phyloP scores from a whole-genome alignment of 37 sponge, comb jelly and placozoan genomes.

The Beroe forskalii region DNA sequence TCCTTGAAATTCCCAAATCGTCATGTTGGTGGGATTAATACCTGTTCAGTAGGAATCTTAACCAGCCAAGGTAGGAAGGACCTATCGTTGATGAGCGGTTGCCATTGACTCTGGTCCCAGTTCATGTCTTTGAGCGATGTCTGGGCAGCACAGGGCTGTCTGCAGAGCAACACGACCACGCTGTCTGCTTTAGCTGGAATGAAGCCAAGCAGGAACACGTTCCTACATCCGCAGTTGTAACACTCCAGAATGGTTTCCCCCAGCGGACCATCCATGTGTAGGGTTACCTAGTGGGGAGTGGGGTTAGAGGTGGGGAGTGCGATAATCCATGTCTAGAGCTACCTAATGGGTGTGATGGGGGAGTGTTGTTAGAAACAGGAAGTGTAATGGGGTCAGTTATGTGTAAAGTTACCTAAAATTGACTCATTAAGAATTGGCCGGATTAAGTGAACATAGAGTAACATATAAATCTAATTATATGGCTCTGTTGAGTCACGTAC shows the following conservation, averaged over 20 bases:
- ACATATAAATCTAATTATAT: too few species aligned
- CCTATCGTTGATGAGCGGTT: slow-evolving; percentile 86
- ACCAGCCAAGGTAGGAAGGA: slow-evolving; percentile 86
- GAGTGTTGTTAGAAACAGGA: neutral
- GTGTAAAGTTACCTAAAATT: too few species aligned
- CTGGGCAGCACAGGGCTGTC: slow-evolving; percentile 91
- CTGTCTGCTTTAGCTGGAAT: slow-evolving; percentile 97
- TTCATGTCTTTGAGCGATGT: slow-evolving; percentile 90
- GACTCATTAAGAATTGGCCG: too few species aligned
- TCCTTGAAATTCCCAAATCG: too few species aligned
- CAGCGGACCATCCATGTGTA: slow-evolving; percentile 93
- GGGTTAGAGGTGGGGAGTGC: neutral
- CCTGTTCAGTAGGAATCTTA: slow-evolving; percentile 87
- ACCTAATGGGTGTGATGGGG: neutral
- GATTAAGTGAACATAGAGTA: too few species aligned
- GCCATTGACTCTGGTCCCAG: slow-evolving; percentile 92
- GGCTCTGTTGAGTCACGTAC: too few species aligned
- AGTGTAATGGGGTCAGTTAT: too few species aligned
- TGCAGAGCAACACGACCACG: slow-evolving; percentile 93
- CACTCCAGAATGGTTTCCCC: slow-evolving; percentile 96
- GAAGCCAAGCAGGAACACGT: slow-evolving; percentile 94
- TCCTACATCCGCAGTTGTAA: slow-evolving; percentile 94
- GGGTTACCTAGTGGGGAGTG: slow-evolving; percentile 77
- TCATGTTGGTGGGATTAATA: too few species aligned
- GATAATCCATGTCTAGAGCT: too few species aligned